phyloP scores from a whole-genome alignment of 2,113 vertebrate species.

The Ammodytes dubius region DNA sequence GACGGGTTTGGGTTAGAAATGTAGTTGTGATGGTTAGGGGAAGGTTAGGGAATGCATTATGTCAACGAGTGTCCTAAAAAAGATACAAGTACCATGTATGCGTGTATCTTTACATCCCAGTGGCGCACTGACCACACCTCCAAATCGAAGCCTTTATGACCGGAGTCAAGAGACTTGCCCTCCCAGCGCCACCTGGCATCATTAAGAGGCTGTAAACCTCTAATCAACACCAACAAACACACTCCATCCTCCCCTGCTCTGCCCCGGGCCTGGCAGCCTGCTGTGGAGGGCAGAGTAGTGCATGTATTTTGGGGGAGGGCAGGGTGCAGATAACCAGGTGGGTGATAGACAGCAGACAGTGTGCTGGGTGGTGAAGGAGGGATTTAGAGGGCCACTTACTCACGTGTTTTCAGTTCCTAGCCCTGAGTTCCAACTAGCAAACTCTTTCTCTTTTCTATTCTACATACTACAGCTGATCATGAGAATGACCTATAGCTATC shows the following conservation, averaged over 20 bases:
- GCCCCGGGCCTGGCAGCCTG: constrained; percentile 29
- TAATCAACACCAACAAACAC: constrained; percentile 77
- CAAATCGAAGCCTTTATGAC: constrained; percentile 52
- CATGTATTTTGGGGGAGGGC: constrained; percentile 3
- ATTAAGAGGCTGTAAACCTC: constrained; percentile 70
- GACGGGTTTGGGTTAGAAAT: too few relatives aligned
- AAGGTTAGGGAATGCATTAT: too few relatives aligned
- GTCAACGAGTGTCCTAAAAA: too few relatives aligned
- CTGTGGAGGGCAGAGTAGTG: constrained; percentile 41
- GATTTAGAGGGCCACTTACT: constrained; percentile 19
- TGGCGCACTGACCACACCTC: constrained; percentile 15
- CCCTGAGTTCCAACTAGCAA: too few relatives aligned
- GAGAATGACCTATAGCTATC: too few relatives aligned
- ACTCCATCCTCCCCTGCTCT: constrained; percentile 15
- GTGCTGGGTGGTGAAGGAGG: constrained; percentile 37
- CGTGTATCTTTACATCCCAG: constrained; percentile 2
- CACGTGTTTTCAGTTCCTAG: neutral
- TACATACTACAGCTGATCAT: too few relatives aligned
- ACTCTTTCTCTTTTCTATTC: too few relatives aligned
- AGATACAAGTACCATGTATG: neutral
- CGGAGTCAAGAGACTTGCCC: constrained; percentile 47
- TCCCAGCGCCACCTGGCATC: constrained; percentile 72
- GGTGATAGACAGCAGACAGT: constrained; percentile 40
- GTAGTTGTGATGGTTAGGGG: too few relatives aligned
- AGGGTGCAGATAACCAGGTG: constrained; percentile 55